Conservation (phyloP, 2,113 vertebrate species). For the Crotophaga sulcirostris region DNA sequence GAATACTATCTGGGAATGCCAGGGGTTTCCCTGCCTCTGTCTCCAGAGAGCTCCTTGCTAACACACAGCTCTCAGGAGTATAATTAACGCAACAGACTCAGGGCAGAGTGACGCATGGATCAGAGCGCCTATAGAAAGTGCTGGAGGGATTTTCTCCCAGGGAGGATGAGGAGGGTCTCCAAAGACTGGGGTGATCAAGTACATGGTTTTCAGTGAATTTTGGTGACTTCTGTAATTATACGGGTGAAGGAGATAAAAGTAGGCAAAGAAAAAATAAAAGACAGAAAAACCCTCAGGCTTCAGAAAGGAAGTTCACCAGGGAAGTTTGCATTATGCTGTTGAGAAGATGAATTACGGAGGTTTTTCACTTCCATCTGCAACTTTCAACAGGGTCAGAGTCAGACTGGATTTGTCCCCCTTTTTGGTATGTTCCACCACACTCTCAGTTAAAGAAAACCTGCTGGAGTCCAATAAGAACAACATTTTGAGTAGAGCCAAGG, state of each 20-base stretch:
- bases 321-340: background rate
- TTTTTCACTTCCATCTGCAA: background rate
- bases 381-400: background rate
- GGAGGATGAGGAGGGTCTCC: background rate
- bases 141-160: background rate
- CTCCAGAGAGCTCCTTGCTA: conserved; percentile 13
- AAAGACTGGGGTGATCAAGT: background rate
- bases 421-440: background rate
- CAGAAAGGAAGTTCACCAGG: background rate
- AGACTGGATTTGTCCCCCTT: background rate
- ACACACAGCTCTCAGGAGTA: background rate
- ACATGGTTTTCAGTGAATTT: background rate
- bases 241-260: background rate
- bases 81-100: background rate
- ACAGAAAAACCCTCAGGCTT: background rate
- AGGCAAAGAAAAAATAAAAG: rapidly evolving
- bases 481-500: background rate
- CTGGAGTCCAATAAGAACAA: background rate
- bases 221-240: background rate
- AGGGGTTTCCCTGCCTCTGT: background rate
- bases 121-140: conserved; percentile 9
- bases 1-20: background rate
- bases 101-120: background rate
- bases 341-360: background rate
- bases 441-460: background rate